Evolutionary conservation across 2,797 vertebrate species (phyloP), one percentile per base, ranked within the genome.

Genomic region (Danio tinwini): DNA sequence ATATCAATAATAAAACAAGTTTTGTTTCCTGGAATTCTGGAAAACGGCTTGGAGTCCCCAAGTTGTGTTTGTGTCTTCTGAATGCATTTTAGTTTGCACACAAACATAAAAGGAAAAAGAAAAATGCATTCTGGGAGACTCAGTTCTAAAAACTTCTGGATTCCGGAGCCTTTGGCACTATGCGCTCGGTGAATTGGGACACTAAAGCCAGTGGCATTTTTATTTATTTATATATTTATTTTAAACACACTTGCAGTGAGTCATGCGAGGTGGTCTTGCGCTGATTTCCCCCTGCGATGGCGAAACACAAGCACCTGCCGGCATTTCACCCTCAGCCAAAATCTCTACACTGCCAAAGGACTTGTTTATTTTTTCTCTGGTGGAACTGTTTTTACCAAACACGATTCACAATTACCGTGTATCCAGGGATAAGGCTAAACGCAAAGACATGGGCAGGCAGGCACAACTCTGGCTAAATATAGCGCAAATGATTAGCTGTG

Each of bases 331-430:
- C 42, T 62, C n/a, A 74, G 45, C 21, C 55, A 55, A 74, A 74
- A 63, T 82, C 55, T 21, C 37, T 12, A 7, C 19, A 50, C 76
- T 53, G 58, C 45, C 11, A 7, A 76, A 67, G 52, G 42, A 80
- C 76, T 74, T 80, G 65, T 80, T 80, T 83, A 74, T 75, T 83
- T 79, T 74, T 79, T 70, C 70, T 78, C 47, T 63, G 55, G 76
- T 72, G 62, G 63, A 37, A 69, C 50, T 79, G 64, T 81, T 84
- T 84, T 84, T 78, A 84, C 67, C 44, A 78, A 74, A 73, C 79
- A 74, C 6, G 4, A 21, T 78, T 58, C 58, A 78, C 74, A 78
- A 74, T 78, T 74, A 78, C 56, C 9, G 39, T 53, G 70, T 71
- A 70, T 44, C 63, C 52, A 84, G 79, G 82, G 74, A 78, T 70